phyloP scores from a whole-genome alignment of 2,113 vertebrate genomes.

The Solea senegalensis region DNA sequence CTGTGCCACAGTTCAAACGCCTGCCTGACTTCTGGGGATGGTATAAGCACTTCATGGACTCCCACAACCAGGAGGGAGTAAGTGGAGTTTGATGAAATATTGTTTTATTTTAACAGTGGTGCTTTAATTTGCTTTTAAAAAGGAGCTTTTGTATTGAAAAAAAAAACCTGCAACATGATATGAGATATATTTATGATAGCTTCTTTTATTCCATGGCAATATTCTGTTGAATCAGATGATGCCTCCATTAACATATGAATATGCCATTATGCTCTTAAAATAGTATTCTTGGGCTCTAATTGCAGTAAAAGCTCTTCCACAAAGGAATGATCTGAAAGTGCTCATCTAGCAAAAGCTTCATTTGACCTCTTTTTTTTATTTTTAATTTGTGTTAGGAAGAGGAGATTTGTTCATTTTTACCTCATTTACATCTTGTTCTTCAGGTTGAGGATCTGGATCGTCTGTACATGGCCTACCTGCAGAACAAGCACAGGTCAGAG shows the following conservation, averaged over 20 bases:
- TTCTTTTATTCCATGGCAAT: neutral
- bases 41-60: conserved; percentile 82
- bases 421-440: neutral
- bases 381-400: conserved; percentile 3
- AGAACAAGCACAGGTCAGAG: conserved; percentile 82
- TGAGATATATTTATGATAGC: too few species aligned
- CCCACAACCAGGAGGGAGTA: conserved; percentile 84
- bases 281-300: neutral
- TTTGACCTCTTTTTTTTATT: neutral
- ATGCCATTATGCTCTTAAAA: conserved; percentile 21
- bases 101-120: conserved; percentile 12
- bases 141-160: neutral
- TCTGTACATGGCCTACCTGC: conserved; percentile 79
- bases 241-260: conserved; percentile 22
- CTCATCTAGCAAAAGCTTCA: neutral
- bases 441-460: conserved; percentile 82
- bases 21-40: conserved; percentile 83
- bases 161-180: neutral
- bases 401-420: neutral
- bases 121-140: conserved; percentile 1
- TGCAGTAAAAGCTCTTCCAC: conserved; percentile 1
- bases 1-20: conserved; percentile 68
- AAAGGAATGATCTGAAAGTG: conserved; percentile 13
- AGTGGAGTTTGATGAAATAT: conserved; percentile 55
- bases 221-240: conserved; percentile 13